Base-by-base conservation (phyloP, 2,888 invertebrate genomes). In the Alloplasta piceator region DNA sequence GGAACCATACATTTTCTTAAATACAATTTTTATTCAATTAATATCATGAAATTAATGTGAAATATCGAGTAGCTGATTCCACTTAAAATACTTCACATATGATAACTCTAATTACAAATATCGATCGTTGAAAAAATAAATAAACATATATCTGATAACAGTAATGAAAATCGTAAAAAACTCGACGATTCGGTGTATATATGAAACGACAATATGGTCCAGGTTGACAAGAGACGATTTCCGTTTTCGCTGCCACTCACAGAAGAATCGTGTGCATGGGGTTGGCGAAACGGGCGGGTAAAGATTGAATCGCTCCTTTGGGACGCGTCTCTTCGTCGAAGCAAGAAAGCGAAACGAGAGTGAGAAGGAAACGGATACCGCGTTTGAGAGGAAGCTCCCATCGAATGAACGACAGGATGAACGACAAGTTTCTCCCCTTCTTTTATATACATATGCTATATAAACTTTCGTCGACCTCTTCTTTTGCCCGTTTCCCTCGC, bases 271-370 rank as follows among this genome's bases (percentile, higher is more conserved):
- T 70, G 60, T 60, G 61, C 38, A 50, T 26, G 68, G 71, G 68
- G 6, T 56, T 16, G 56, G 70, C 39, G 60, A 67, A 83, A 78
- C 78, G 80, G 83, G 74, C 79, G 67, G 81, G 82, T 84, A 84
- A 88, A 89, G 89, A 89, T 89, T 89, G 88, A 89, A 89, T 89
- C 83, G 87, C 83, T 84, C 87, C 86, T 82, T 26, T 68, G 86
- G 82, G 87, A 88, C 80, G 71, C 73, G 73, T 72, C 72, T 63
- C 76, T 70, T 78, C 76, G 78, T 79, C 71, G 73, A 61, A 67
- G 75, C 74, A 64, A 68, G 67, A 73, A 73, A 79, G 61, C 56
- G 52, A 56, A 56, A 66, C 36, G 12, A 43, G 38, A 46, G 12
- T 46, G 52, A 75, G 50, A 66, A 48, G 60, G 55, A 55, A 64